These are phyloP conservation scores for Lagodon rhomboides DNA, from an alignment of 2,797 vertebrate genomes.

Conservation along the genomic window DNA sequence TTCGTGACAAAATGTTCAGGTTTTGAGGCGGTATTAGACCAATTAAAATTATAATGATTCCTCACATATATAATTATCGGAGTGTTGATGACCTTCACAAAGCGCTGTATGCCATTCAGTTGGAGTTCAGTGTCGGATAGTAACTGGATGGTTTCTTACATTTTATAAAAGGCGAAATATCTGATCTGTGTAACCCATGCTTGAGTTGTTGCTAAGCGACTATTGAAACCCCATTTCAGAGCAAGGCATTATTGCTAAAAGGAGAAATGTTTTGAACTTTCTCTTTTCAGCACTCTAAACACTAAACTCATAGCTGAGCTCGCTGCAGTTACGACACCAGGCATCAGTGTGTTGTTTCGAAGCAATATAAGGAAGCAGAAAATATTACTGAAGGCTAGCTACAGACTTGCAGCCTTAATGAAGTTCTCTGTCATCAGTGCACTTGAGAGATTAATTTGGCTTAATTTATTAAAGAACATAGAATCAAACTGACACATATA, in stretches of 20 bases:
- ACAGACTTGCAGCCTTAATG: not conserved
- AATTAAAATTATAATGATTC: not conserved
- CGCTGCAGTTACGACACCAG: not conserved
- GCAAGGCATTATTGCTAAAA: constrained; percentile 34
- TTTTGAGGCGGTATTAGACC: not conserved
- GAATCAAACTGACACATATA: not conserved
- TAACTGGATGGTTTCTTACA: constrained; percentile 18
- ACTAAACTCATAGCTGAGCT: constrained; percentile 1
- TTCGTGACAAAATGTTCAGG: not conserved
- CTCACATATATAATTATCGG: constrained; percentile 3
- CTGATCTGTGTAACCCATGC: constrained; percentile 35
- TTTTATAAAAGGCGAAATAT: constrained; percentile 39
- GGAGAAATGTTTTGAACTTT: constrained; percentile 36
- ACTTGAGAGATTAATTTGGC: not conserved
- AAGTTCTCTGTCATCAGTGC: not conserved
- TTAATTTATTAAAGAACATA: too few relatives aligned
- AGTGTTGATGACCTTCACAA: not conserved
- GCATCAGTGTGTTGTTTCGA: constrained; percentile 20
- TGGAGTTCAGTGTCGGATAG: not conserved
- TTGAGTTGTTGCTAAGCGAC: constrained; percentile 71
- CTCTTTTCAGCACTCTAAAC: constrained; percentile 33
- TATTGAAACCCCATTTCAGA: constrained; percentile 37
- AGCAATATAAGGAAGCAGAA: not conserved
- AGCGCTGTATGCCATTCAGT: constrained; percentile 14
- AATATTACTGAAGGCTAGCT: not conserved